Evolutionary conservation across 2,113 vertebrate genomes (phyloP), one percentile per base, ranked within the genome.

Genomic region (Manacus vitellinus): DNA sequence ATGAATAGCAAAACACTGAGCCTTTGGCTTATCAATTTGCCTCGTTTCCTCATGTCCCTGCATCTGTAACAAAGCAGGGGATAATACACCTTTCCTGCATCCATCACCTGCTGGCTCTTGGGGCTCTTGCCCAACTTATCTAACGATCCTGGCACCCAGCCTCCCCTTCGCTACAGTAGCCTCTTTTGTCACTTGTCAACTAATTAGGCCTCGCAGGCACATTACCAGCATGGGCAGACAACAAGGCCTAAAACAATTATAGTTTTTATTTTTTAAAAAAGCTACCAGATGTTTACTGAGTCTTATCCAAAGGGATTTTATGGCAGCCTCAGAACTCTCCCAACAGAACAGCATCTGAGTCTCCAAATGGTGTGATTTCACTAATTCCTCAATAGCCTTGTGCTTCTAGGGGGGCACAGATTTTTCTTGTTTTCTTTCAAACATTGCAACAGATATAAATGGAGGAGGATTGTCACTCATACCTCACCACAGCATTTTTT

Each of bases 151-250:
- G 91, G 81, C 79, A 97, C 75, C 12, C 4, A 1, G 71, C 79
- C 94, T 96, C 77, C 22, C 82, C 41, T 49, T 82, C 46, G 0
- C 65, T 81, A 76, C 44, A 68, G 65, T 65, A 59, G 43, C 31
- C 86, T 91, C 61, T 91, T 97, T 91, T 91, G 88, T 97, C 87
- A 95, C 92, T 93, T 92, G 37, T 93, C 84, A 93, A 15, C 41
- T 85, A 93, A 68, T 96, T 96, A 91, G 67, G 79, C 80, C n/a
- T 87, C 2, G 13, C 30, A 92, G 81, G 59, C 47, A 80, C 46
- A 85, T 84, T 92, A 96, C 62, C 68, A 93, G 56, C 55, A 13
- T 33, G 94, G 63, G 77, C 43, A 89, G 61, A 84, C 92, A 96
- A 62, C 44, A 84, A 65, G 74, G 33, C 23, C 78, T 92, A 93